A percentile compares a stretch with the other conserved stretches of the same genome.
These are phyloP conservation scores for Oxygymnocypris stewartii DNA, from an alignment of 2,113 vertebrate species.

Conservation along the genomic window DNA sequence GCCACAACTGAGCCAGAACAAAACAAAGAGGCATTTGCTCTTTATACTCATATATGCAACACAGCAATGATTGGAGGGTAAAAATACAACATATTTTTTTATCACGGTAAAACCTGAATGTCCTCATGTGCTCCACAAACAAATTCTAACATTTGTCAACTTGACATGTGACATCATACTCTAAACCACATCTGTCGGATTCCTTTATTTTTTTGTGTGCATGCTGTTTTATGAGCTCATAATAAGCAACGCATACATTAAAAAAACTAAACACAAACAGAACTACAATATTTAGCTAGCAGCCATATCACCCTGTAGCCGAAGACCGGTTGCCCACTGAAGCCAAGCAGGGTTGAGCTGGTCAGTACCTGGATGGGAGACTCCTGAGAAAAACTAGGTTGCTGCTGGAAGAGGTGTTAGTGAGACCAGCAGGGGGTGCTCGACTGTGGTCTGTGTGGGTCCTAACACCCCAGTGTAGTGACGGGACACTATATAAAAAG, in stretches of 20 bases:
- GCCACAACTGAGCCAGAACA: slow-evolving; percentile 9
- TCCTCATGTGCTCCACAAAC: background rate
- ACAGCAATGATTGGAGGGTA: slow-evolving; percentile 2
- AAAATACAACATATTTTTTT: background rate
- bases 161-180: background rate
- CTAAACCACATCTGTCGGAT: background rate
- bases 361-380: too few relatives aligned
- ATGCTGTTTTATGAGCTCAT: background rate
- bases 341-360: too few relatives aligned
- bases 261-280: background rate
- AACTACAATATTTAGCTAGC: background rate
- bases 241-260: background rate
- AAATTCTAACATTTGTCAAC: background rate
- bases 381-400: too few relatives aligned
- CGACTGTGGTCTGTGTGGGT: too few relatives aligned
- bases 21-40: slow-evolving; percentile 30
- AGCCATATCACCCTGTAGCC: too few relatives aligned
- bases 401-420: too few relatives aligned
- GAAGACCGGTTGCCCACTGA: too few relatives aligned
- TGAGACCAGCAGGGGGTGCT: too few relatives aligned
- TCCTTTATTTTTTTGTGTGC: background rate
- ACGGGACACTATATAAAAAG: too few relatives aligned
- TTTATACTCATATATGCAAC: slow-evolving; percentile 14
- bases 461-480: too few relatives aligned
- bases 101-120: background rate